Base-by-base conservation (phyloP, 2,888 invertebrate genomes). In the Priocnemis perturbator region DNA sequence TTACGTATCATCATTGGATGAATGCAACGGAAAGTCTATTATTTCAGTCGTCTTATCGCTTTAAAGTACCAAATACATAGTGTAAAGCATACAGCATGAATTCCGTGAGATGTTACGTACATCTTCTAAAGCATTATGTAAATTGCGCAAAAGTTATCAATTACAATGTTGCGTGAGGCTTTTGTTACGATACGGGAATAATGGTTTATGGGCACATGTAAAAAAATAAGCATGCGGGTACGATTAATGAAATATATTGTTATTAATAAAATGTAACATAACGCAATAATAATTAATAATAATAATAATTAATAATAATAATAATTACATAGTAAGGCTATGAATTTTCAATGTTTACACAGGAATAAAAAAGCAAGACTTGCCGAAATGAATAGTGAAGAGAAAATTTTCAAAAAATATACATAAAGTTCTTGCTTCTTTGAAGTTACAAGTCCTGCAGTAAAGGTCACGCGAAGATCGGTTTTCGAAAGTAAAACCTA, bases 181-280 rank as follows among this genome's bases (percentile, higher is more conserved):
- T 37, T 37, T 21, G 44, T 50, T 19, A 60, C 60, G 23, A 57
- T 48, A 67, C 59, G 73, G 64, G 58, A 60, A 57, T 70, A 23
- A 23, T 68, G 65, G 60, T 64, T 77, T 74, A 67, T 74, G 77
- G 83, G 81, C 74, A 70, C 69, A 79, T 81, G 74, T 78, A 81
- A 83, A 74, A 75, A 78, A 84, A 37, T 37, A 37, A 79, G 79
- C 81, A 82, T 83, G 82, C 81, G 78, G 66, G 64, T 82, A 84
- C 81, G 82, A 87, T 87, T 86, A 85, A 87, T 87, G 84, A 84
- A 86, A 87, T 88, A 87, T 88, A 88, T 87, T 88, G 87, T 85
- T 86, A 87, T 86, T 83, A 85, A 88, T 88, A 87, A 88, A 88
- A 85, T 87, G 82, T 87, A 88, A 88, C 88, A 87, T 87, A 87